Evolutionary conservation across 2,888 invertebrate species (phyloP), one percentile per base, ranked within the genome.

Genomic region (Epirrita christyi): DNA sequence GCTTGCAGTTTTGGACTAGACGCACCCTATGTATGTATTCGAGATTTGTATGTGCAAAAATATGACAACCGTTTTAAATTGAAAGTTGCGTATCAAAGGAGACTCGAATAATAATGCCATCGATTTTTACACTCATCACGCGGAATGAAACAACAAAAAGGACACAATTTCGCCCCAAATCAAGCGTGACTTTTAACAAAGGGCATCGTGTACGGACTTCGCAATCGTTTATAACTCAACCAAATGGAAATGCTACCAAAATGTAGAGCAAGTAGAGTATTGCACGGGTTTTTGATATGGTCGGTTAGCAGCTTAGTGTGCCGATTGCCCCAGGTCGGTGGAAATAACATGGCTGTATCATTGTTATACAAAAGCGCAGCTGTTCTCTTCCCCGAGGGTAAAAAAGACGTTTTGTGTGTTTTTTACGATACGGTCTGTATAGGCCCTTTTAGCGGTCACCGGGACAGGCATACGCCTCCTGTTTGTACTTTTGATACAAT

Each of bases 291-390:
- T 76, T 75, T 65, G 44, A 61, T 63, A 64, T 62, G 71, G 75
- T 66, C 68, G 85, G 73, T 58, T 86, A 73, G 59, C 63, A 75
- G 75, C 73, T 71, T 73, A 78, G 75, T 80, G 85, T 80, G 81
- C 75, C 80, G 86, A 88, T 85, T 84, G 88, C 88, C 86, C 73
- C 83, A 76, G 86, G 87, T 86, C 74, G 81, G 77, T 81, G 81
- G 80, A 83, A 83, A 83, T 81, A 87, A 85, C 86, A 80, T 86
- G 88, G 87, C 85, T 84, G 83, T 90, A 90, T 90, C 90, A 90
- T 91, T 91, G 91, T 89, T 85, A 80, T 81, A 85, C 88, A 85
- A 86, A 86, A 84, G 83, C 80, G 91, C 91, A 91, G 91, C 91
- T 91, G 91, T 88, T 87, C 83, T 73, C 75, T 84, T 85, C 87